Base-by-base conservation (phyloP, 2,113 vertebrate genomes). In the Anhinga rufa region DNA sequence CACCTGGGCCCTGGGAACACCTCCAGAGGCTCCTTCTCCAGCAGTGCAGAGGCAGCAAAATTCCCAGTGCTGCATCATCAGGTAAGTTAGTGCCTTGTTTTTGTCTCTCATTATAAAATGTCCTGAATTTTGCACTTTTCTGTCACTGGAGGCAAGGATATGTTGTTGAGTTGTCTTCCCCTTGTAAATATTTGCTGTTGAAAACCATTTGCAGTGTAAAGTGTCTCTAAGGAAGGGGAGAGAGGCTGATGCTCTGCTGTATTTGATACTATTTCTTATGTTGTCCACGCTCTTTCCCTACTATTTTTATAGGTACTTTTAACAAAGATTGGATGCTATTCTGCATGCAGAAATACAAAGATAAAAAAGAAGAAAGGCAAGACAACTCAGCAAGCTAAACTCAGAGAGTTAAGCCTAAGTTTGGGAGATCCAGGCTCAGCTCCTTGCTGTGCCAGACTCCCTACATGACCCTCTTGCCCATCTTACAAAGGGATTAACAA, bases 101-200 rank as follows among this genome's bases (percentile, higher is more conserved):
- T 88, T 62, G 12, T 66, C 28, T 69, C 49, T 42, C 58, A 69
- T 54, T 58, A 72, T 7, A 87, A 92, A 89, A 69, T 0, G 4
- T 17, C 62, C 25, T 46, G 49, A 82, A 89, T 91, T 87, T 82
- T 82, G 28, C 52, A 49, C 77, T 72, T 72, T 26, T 24, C 14
- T 51, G 21, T 76, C 68, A 70, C 81, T 62, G 19, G 57, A 92
- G 36, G 52, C 48, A 79, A 72, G 49, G 66, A 57, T 74, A 24
- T 17, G 4, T 22, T 71, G 46, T 42, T 52, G 62, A 61, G 18
- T 90, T 80, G 79, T 81, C 70, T 80, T 85, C 18, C 49, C 38
- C 86, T 51, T 82, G 77, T 62, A 91, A 80, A 87, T 74, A 82
- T 80, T 89, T 82, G 75, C 89, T 82, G 51, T 36, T 77, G 85